Conservation (phyloP, 2,888 invertebrate species). For the Athalia cordata region DNA sequence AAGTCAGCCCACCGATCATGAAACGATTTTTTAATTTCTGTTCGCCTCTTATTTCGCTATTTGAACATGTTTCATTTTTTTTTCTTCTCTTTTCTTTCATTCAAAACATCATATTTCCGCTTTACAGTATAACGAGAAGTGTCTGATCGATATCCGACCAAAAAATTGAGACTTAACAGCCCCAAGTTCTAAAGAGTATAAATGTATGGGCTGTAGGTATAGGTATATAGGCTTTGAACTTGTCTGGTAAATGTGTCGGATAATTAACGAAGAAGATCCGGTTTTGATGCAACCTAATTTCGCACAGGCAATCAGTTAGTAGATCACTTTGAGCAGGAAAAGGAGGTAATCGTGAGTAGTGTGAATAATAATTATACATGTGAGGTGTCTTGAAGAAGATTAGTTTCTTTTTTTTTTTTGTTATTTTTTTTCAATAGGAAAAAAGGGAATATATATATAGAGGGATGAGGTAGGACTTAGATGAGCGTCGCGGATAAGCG, state of each 20-base stretch:
- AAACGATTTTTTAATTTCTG: no score
- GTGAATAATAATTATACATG: neutral
- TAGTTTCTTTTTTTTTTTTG: conserved; percentile 8
- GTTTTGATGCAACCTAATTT: conserved; percentile 25
- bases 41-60: no score
- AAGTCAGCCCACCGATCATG: neutral
- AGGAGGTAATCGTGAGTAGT: conserved; percentile 47
- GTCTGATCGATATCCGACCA: no score
- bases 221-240: no score
- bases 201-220: no score
- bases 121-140: no score
- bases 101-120: no score
- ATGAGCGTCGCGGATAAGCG: conserved; percentile 67
- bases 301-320: conserved; percentile 61
- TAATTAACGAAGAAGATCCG: neutral
- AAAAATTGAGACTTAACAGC: no score
- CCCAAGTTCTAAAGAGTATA: no score
- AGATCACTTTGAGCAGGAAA: conserved; percentile 61
- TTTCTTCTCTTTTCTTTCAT: no score
- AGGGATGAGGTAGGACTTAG: conserved; percentile 50
- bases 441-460: neutral
- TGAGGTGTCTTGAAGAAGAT: conserved; percentile 27
- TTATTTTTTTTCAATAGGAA: conserved; percentile 32
- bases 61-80: no score
- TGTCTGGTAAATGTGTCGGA: no score